A percentile compares a stretch with the other conserved stretches of the same genome.
These are phyloP conservation scores for Monoplex corrugatus DNA, from an alignment of 2,888 invertebrate genomes.

Conservation along the genomic window DNA sequence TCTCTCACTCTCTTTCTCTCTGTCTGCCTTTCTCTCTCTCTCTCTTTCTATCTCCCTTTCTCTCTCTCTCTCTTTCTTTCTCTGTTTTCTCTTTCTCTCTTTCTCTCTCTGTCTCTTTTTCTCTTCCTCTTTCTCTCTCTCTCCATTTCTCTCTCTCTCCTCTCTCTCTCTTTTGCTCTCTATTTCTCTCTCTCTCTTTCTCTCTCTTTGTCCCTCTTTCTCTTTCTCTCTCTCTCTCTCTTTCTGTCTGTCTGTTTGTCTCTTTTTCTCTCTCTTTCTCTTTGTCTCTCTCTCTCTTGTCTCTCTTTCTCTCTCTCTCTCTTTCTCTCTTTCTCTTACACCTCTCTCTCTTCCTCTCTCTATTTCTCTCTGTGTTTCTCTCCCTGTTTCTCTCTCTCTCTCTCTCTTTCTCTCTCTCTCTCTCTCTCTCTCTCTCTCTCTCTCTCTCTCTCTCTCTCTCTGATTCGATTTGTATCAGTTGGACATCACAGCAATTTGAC, in stretches of 20 bases:
- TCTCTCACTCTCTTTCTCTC: neutral
- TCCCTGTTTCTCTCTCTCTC: no score
- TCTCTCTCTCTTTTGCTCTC: neutral
- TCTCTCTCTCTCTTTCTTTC: constrained; percentile 11
- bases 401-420: no score
- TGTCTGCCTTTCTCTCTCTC: neutral
- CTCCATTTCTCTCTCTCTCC: neutral
- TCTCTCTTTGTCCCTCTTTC: neutral
- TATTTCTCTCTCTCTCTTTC: neutral
- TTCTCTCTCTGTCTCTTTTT: neutral
- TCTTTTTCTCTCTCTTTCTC: neutral
- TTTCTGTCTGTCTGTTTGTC: neutral
- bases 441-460: no score
- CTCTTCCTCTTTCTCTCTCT: neutral
- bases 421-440: no score
- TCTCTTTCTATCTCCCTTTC: neutral
- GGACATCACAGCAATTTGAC: no score
- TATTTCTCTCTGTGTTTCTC: no score
- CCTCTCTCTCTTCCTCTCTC: no score
- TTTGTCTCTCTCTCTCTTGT: constrained; percentile 5
- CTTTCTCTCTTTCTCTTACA: neutral
- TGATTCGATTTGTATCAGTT: no score
- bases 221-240: neutral
- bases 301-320: neutral
- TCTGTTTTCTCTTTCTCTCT: constrained; percentile 15